phyloP scores from a whole-genome alignment of 1,140 invertebrate genomes.

The Chelonus insularis region DNA sequence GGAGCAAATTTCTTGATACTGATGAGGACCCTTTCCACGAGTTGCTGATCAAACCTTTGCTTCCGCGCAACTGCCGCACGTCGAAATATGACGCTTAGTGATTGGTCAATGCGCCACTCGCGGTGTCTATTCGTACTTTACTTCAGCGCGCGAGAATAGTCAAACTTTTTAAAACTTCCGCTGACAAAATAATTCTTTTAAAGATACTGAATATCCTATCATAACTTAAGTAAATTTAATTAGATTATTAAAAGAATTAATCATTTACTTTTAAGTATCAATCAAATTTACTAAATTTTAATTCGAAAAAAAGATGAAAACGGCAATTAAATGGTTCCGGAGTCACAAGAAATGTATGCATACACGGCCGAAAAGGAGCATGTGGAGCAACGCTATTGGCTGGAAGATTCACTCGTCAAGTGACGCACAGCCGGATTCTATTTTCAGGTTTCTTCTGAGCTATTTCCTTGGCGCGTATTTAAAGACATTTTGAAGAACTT shows the following conservation, averaged over 20 bases:
- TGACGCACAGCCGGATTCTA: constrained; percentile 43
- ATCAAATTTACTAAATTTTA: too few relatives aligned
- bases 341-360: background rate
- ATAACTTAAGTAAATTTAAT: background rate
- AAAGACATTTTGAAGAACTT: constrained; percentile 54
- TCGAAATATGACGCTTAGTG: constrained; percentile 24
- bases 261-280: too few relatives aligned
- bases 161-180: background rate
- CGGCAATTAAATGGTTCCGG: background rate
- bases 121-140: constrained; percentile 25
- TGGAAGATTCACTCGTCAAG: constrained; percentile 28
- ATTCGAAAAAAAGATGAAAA: background rate
- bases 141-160: background rate
- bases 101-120: constrained; percentile 37
- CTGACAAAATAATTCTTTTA: background rate
- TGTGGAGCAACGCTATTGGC: constrained; percentile 58
- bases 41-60: constrained; percentile 52
- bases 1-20: too few relatives aligned
- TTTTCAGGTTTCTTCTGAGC: constrained; percentile 54
- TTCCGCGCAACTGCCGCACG: constrained; percentile 43
- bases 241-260: background rate
- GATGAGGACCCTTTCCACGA: constrained; percentile 45
- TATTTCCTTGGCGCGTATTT: constrained; percentile 62
- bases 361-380: constrained; percentile 38
- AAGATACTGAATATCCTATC: background rate